phyloP scores from a whole-genome alignment of 2,888 invertebrate genomes.

The Polydrusus cervinus region DNA sequence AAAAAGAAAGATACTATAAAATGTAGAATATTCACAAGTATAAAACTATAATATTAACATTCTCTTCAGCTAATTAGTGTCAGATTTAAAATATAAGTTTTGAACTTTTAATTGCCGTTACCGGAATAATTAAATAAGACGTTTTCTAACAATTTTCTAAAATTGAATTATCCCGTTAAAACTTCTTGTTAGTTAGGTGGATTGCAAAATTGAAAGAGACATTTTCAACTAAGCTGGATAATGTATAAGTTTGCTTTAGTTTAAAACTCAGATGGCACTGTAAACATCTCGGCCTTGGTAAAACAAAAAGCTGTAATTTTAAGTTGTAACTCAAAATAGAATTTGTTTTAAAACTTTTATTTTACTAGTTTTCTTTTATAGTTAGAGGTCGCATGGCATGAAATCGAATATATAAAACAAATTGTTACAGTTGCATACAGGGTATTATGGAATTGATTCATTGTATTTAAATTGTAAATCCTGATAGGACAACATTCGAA shows the following conservation, averaged over 20 bases:
- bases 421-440: too few species aligned
- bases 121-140: slow-evolving; percentile 27
- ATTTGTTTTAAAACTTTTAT: neutral
- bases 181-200: slow-evolving; percentile 30
- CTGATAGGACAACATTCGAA: too few species aligned
- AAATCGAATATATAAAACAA: too few species aligned
- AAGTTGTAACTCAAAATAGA: neutral
- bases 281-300: slow-evolving; percentile 8
- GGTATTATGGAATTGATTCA: too few species aligned
- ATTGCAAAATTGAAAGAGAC: slow-evolving; percentile 38
- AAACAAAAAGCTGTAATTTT: slow-evolving; percentile 8
- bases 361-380: neutral
- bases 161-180: slow-evolving; percentile 27
- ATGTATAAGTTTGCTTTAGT: slow-evolving; percentile 22
- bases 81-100: slow-evolving; percentile 4
- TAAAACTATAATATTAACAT: too few species aligned
- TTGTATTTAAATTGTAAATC: too few species aligned
- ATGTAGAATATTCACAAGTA: too few species aligned
- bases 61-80: neutral
- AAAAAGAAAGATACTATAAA: too few species aligned
- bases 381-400: too few species aligned
- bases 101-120: neutral
- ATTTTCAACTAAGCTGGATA: slow-evolving; percentile 24
- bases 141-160: slow-evolving; percentile 30
- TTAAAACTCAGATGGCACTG: neutral